Base-by-base conservation (phyloP, 1,140 invertebrate species). In the Heliconius nattereri region DNA sequence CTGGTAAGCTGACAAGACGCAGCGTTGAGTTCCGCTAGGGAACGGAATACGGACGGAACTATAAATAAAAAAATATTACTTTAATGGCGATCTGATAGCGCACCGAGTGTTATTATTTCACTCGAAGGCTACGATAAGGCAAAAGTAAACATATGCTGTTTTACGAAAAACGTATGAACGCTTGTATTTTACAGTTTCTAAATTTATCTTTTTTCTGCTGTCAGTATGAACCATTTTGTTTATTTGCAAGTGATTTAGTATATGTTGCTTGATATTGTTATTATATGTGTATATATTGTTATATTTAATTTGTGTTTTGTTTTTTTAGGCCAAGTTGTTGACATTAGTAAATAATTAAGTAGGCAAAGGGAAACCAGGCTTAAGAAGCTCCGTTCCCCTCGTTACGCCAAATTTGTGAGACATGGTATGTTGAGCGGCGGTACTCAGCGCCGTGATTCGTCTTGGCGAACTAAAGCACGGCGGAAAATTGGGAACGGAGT, bases 111-210 rank as follows among this genome's bases (percentile, higher is more conserved):
- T 72, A 32, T 77, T 71, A 78, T 78, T 78, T 13, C 5, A 35
- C 37, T 23, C 71, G 79, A 83, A 83, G 82, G 82, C 80, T 83
- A 83, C 49, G 79, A 83, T 83, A 81, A 83, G 79, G 52, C 74
- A 77, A 78, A 52, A 79, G 76, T 80, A 83, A 83, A 83, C 82
- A 81, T 72, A 72, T 52, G 71, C 37, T 11, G 54, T 35, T 52
- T 32, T 75, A 75, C 73, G 35, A 54, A 75, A 75, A 75, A 57
- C 73, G 73, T 57, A 35, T 66, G 60, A 66, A 13, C 26, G 26
- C 49, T 52, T 66, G 26, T 66, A 66, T 66, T 66, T 66, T 66
- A 66, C 60, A 66, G 60, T 26, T 66, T 66, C 60, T 66, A 66
- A 66, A 26, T 66, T 66, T 66, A 66, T 66, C 60, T 66, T 66